Percentiles rank a stretch among this genome's conserved stretches.
phyloP scores from a whole-genome alignment of 2,888 invertebrate genomes.

The Orchestes rusci region DNA sequence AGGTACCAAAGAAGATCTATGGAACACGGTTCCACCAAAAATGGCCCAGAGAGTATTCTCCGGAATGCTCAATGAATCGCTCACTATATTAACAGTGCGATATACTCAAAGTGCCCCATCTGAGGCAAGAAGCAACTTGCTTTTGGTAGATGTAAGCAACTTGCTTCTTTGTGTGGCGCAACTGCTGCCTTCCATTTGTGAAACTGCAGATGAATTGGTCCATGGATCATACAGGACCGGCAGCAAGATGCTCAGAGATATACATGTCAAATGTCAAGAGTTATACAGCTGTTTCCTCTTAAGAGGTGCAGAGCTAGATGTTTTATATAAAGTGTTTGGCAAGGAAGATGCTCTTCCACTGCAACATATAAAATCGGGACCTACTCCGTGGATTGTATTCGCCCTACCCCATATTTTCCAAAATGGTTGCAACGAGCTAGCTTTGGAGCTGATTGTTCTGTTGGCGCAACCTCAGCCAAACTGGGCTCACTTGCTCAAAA shows the following conservation, averaged over 20 bases:
- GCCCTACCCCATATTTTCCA: slow-evolving; percentile 57
- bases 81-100: slow-evolving; percentile 71
- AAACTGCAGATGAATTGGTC: slow-evolving; percentile 54
- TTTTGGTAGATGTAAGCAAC: slow-evolving; percentile 70
- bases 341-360: slow-evolving; percentile 49
- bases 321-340: slow-evolving; percentile 62
- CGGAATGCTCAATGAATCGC: slow-evolving; percentile 78
- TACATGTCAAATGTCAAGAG: slow-evolving; percentile 77
- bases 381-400: slow-evolving; percentile 65
- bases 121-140: slow-evolving; percentile 49
- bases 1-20: slow-evolving; percentile 72
- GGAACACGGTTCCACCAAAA: slow-evolving; percentile 83
- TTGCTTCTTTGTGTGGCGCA: slow-evolving; percentile 69
- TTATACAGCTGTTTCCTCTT: slow-evolving; percentile 66
- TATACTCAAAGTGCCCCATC: slow-evolving; percentile 65
- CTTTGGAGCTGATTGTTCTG: slow-evolving; percentile 61
- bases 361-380: slow-evolving; percentile 48
- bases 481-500: slow-evolving; percentile 55
- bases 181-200: slow-evolving; percentile 62
- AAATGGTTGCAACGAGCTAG: slow-evolving; percentile 28
- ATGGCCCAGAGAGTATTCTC: slow-evolving; percentile 81
- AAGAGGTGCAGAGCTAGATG: slow-evolving; percentile 67
- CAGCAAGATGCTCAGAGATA: slow-evolving; percentile 66
- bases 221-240: slow-evolving; percentile 50
- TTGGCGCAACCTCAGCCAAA: slow-evolving; percentile 71